Evolutionary conservation across 2,888 invertebrate genomes (phyloP).

Genomic region (Andrena chrysosceles): DNA sequence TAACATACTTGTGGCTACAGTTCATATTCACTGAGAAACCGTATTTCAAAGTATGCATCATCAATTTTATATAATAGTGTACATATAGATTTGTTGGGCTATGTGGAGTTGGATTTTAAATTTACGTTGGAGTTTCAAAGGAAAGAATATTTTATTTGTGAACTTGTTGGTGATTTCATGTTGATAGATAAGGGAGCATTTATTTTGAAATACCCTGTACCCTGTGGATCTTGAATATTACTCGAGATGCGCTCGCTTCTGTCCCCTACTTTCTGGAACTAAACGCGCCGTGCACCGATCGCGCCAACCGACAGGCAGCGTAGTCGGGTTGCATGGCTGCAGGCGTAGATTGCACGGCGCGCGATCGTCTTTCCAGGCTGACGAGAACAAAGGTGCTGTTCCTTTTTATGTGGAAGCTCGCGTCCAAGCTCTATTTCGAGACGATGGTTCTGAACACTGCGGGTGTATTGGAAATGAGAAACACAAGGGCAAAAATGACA

Average conservation of each 20-base stretch:
- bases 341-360: conserved; percentile 49
- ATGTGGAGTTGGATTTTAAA: too few species aligned
- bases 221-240: background rate
- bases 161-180: too few species aligned
- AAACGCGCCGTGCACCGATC: conserved; percentile 28
- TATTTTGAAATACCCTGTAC: background rate
- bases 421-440: conserved; percentile 16
- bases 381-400: conserved; percentile 38
- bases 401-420: conserved; percentile 19
- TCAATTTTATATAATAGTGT: too few species aligned
- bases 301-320: conserved; percentile 22
- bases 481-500: background rate
- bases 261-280: background rate
- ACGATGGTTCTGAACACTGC: background rate
- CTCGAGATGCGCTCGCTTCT: background rate
- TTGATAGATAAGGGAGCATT: too few species aligned
- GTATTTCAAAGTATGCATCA: too few species aligned
- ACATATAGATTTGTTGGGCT: too few species aligned
- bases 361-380: conserved; percentile 19
- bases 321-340: conserved; percentile 44
- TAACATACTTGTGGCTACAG: too few species aligned
- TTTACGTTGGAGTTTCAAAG: too few species aligned
- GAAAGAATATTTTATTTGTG: too few species aligned
- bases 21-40: too few species aligned
- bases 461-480: background rate